Evolutionary conservation across 2,797 vertebrate genomes (phyloP), one percentile per base, ranked within the genome.

Genomic region (Rhodeus uyekii): DNA sequence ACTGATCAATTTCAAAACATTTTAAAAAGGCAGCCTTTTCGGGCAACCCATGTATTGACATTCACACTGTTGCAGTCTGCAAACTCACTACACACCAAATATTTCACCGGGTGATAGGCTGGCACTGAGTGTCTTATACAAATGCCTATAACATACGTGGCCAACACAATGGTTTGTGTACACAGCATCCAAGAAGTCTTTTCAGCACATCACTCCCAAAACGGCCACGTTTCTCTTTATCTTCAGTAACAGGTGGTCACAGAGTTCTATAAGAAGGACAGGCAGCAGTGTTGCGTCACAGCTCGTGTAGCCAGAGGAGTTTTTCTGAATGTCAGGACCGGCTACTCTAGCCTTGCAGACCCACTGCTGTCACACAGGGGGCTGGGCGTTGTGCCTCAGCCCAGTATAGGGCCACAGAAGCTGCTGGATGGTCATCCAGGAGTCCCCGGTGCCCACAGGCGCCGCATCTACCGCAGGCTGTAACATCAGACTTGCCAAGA

Each of bases 381-480:
- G 97, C 18, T 96, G 97, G 2, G 94, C 96, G 0, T 97, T 93
- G 91, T 98, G 96, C 44, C 87, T 94, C 13, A 99, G 95, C 85
- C 94, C 92, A 0, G 95, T 90, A 74, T 97, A 96, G 18, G 97
- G 97, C 97, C 97, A 98, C 85, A 99, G 87, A 82, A 98, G 91
- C 87, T 98, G 96, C 92, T 98, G 97, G 68, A 99, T 93, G 32
- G 96, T 94, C 71, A 92, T 93, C 97, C 98, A 99, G 64, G 96
- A 94, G 90, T 95, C 94, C 18, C 96, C 96, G 0, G 95, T 95
- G 38, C 94, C 96, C 3, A 95, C 93, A 0, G 96, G 95, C 1
- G 97, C 96, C 0, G 97, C 97, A 0, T 97, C 96, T 3, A 93
- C 97, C 0, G 95, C 93, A 22, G 94, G 95, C 81, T 98, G 97